Conservation (phyloP, 2,113 vertebrate species). For the Bettongia penicillata region DNA sequence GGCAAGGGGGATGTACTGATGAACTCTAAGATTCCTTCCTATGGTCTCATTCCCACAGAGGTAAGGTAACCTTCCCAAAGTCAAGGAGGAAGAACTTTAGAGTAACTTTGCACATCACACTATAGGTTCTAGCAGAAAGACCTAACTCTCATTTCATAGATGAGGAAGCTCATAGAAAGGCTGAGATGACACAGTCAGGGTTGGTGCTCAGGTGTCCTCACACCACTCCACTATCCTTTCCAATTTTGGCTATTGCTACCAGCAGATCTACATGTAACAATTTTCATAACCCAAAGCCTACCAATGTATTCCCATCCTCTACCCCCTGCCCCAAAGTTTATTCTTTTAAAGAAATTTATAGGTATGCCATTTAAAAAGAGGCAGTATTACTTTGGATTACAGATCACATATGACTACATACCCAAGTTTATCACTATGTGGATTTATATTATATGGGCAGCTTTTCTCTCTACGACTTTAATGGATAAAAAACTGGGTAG, state of each 20-base stretch:
- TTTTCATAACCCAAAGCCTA: not conserved
- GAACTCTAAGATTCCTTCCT: not conserved
- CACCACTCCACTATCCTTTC: not conserved
- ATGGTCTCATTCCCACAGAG: not conserved
- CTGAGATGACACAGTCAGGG: not conserved
- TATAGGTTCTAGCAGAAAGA: not conserved
- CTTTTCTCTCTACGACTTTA: not conserved
- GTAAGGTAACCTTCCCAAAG: not conserved
- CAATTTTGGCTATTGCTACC: not conserved
- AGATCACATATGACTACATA: not conserved
- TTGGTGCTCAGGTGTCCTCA: not conserved
- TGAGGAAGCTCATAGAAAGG: not conserved
- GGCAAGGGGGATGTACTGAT: not conserved
- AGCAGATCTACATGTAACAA: not conserved
- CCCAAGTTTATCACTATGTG: not conserved
- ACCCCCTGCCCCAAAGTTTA: not conserved
- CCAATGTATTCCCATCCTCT: not conserved
- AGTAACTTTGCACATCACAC: not conserved
- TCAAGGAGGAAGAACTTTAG: not conserved
- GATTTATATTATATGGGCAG: not conserved
- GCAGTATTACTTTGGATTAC: not conserved
- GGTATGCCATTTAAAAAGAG: not conserved
- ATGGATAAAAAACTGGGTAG: not conserved
- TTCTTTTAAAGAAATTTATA: not conserved
- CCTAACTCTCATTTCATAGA: not conserved